Conservation (phyloP, 2,797 vertebrate species). For the Melanotaenia nigrans region DNA sequence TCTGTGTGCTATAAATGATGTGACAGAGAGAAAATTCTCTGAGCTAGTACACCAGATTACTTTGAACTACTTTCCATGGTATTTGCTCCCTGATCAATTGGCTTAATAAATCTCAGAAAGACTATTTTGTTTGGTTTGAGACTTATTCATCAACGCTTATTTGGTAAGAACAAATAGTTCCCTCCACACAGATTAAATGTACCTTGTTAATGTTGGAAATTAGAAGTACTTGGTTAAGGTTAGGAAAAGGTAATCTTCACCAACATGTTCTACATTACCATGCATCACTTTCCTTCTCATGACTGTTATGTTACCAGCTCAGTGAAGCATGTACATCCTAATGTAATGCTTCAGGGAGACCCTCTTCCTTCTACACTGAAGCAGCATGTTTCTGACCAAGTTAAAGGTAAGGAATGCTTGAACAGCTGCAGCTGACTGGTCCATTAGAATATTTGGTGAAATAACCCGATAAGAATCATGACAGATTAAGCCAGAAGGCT, state of each 20-base stretch:
- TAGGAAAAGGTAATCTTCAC: not conserved
- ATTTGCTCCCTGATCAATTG: too few species aligned
- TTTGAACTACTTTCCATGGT: too few species aligned
- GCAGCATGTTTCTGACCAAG: not conserved
- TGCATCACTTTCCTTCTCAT: not conserved
- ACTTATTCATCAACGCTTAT: too few species aligned
- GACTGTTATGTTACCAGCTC: not conserved
- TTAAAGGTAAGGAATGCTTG: not conserved
- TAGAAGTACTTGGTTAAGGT: not conserved
- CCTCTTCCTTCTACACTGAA: not conserved
- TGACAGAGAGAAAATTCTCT: too few species aligned
- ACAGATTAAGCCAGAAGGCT: slow-evolving; percentile 11
- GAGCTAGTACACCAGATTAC: too few species aligned
- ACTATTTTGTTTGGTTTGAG: too few species aligned
- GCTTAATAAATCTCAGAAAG: too few species aligned
- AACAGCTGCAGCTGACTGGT: not conserved
- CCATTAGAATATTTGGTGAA: slow-evolving; percentile 11
- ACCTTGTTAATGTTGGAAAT: not conserved
- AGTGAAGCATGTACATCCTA: not conserved
- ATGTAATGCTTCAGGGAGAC: not conserved
- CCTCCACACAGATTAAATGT: too few species aligned
- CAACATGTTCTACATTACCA: not conserved
- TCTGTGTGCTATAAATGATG: too few species aligned
- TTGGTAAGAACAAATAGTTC: too few species aligned
- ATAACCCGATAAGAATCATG: slow-evolving; percentile 3